Base-by-base conservation (phyloP, 2,888 invertebrate genomes). In the Epistrophe eligans region DNA sequence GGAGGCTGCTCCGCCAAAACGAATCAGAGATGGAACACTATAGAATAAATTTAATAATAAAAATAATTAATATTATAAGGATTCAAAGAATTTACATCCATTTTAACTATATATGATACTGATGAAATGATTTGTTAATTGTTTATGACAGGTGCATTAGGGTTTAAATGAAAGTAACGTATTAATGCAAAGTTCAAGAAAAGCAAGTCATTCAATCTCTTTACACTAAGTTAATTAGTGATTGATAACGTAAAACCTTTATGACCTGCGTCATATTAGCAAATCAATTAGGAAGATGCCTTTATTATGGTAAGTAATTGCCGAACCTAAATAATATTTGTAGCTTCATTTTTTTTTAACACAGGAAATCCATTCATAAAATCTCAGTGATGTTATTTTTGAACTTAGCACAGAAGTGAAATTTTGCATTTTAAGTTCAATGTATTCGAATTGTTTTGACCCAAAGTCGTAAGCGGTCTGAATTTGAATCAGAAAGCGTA, bases 1-100 rank as follows among this genome's bases (percentile, higher is more conserved):
- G 79, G 95, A 94, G n/a, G 94, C 95, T 0, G 95, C 94, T 45
- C 94, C 94, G 58, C 97, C 97, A 91, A 95, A 97, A 0, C 94
- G 93, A 0, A 93, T 90, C 19, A 94, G 94, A 8, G 96, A 95
- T 19, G 95, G 94, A 48, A 95, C 82, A 94, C 96, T 94, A 87
- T 66, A 91, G 90, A 79, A 88, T 66, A 83, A 57, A 62, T 2
- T 43, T 24, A 60, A 60, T 13, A 58, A 35, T 38, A 19, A 13
- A 4, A 38, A 8, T 32, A 10, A 17, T 11, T 50, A 19, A 19
- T 38, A 38, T 19, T 58, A 52, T 50, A 67, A 15, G 50, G 52
- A 57, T 60, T n/a, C 3, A 58, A 58, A 9, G 17, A 45, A 45
- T n/a, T n/a, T n/a, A n/a, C n/a, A 45, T n/a, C 7, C 45, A 45